Base-by-base conservation (phyloP, 2,797 vertebrate genomes). In the Forpus xanthops region DNA sequence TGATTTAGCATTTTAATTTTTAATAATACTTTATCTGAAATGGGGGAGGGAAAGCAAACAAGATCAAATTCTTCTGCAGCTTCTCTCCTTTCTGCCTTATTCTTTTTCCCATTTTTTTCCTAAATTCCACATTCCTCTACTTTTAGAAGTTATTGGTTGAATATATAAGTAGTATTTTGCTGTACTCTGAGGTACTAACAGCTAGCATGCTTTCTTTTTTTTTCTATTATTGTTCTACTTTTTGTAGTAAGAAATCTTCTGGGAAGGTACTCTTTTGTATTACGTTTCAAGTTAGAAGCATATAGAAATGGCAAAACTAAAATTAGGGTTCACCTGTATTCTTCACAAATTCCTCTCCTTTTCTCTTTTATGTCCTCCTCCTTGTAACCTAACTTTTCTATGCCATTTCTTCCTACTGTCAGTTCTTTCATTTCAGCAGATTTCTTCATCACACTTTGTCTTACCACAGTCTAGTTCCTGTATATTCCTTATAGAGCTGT, bases 1-100 rank as follows among this genome's bases (percentile, higher is more conserved):
- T 76, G 87, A 90, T 85, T 96, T 81, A 74, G 62, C 82, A 94
- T 95, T 96, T 93, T 93, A 93, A 96, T 94, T 92, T 93, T 94
- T 95, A 96, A 94, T 94, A 96, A 72, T 92, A 87, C 82, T 92
- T 94, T 94, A 61, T 86, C 70, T 85, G 76, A 93, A 94, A 70
- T 16, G 30, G 45, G 37, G 24, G 58, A 92, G n/a, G 49, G 49
- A 84, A 4, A 88, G 33, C 45, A 95, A 96, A 94, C 79, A 94
- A 81, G 87, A 64, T 9, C 58, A 47, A 90, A 81, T 86, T 80
- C 53, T 58, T 78, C 67, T 6, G 1, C 49, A 52, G 13, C 21
- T 74, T 56, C 37, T 55, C 41, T 79, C n/a, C 28, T 78, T 88
- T 39, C 61, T 75, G 15, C 24, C 39, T 52, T 65, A n/a, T 56